Evolutionary conservation across 2,797 vertebrate genomes (phyloP), one percentile per base, ranked within the genome.

Genomic region (Alectoris magna): DNA sequence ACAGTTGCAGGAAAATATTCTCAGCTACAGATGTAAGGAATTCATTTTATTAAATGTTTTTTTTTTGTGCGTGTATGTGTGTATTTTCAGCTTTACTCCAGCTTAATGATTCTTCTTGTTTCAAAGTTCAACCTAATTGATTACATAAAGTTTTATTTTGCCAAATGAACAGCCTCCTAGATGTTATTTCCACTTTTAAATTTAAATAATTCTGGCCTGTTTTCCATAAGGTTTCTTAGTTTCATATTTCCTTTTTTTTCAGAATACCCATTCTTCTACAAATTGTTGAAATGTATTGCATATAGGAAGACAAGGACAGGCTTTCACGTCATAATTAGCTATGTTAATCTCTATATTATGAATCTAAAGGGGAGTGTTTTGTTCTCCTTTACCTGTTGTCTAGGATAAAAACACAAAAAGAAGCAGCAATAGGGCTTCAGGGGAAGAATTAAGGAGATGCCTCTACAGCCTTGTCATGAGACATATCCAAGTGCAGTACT

Each of bases 11-110:
- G 34, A 91, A 74, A 69, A 70, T 91, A 93, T 66, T 89, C 76
- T 93, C 78, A 86, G 89, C 51, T 86, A 75, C 34, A 91, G 59
- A 72, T 46, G 71, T 41, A 88, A 90, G 77, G 43, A 90, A 86
- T 75, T 39, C 19, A 55, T 90, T 90, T 86, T 62, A 71, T n/a
- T 0, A 58, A 71, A 80, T 39, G 4, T 1, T 63, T 46, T 26
- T 26, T 75, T 76, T 70, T 10, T 41, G 10, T 41, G 39, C 13
- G 10, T 41, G 39, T 41, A 12, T 41, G 39, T 41, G 71, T 58
- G 9, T 69, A 11, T 75, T 86, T 90, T 81, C 41, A 78, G 5
- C 14, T 87, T 70, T 39, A 79, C 21, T 87, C 26, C 29, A 87
- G 14, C 6, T 63, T 83, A 11, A 69, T 14, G 22, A 68, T 83